Evolutionary conservation across 2,888 invertebrate species (phyloP), one percentile per base, ranked within the genome.

Genomic region (Didymodactylos carnosus): DNA sequence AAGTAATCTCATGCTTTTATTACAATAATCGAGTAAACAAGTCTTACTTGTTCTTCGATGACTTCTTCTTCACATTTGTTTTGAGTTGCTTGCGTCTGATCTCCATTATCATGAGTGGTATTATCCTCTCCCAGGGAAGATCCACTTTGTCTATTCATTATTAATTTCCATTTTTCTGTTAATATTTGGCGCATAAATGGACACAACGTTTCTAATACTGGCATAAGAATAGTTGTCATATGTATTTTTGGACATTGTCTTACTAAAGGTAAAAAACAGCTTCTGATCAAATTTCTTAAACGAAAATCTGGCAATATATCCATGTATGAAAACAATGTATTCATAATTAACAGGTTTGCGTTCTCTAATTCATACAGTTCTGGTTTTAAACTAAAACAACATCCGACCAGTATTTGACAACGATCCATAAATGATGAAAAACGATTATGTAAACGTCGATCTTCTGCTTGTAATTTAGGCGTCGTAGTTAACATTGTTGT

Each of bases 291-390:
- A 46, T 71, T 71, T 23, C 71, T 25, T 35, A 74, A n/a, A 39
- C 74, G 53, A 62, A 74, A 74, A 41, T 69, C 43, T 19, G 74
- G 74, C 39, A 74, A 43, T 13, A 62, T 25, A 39, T 62, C 69
- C 35, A 74, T 29, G 16, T 53, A 71, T 27, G 74, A 25, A 35
- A 74, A 74, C 39, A 74, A 39, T n/a, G 62, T 49, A 41, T 71
- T 62, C n/a, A 71, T 71, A 35, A 74, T 39, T 35, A 35, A 35
- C 29, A 35, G 16, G 16, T 35, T 35, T 19, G 62, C 16, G 35
- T 62, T 35, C 16, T 62, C 35, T 19, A 62, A 19, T 62, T 62
- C 19, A 62, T 62, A 62, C 35, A 62, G 35, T 35, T 62, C 62
- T n/a, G 62, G 62, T 62, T 62, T 62, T 35, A 62, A 62, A 19